Base-by-base conservation (phyloP, 2,113 vertebrate genomes). In the Ploceus nigricollis region DNA sequence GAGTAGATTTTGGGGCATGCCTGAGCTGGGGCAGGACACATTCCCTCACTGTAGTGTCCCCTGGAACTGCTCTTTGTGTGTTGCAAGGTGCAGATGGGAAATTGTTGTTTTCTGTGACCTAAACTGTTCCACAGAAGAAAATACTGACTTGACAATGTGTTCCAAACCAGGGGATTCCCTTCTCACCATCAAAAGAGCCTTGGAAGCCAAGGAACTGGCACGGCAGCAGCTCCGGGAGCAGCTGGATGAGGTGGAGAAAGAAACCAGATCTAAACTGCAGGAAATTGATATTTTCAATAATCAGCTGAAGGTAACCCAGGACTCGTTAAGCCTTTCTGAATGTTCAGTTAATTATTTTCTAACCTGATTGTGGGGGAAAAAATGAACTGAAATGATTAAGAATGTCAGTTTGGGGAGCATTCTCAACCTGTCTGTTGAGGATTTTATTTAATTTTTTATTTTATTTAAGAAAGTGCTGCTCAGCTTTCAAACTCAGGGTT, bases 231-330 rank as follows among this genome's bases (percentile, higher is more conserved):
- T 99, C 54, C 97, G 98, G 93, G 99, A 99, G 8, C 99, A 99
- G 93, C 98, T 99, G 57, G 99, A 99, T 58, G 98, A 99, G 45
- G 99, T 99, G 90, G 99, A 99, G 97, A 99, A 98, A 86, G 99
- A 99, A 97, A 99, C 99, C 1, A 98, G 99, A 73, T 98, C 98
- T 39, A 99, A 99, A 64, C 98, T 99, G 77, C 98, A 99, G 92
- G 99, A 99, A 93, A 99, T 99, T 63, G 99, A 99, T 64, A 98
- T 99, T 70, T 99, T 99, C 97, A 99, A 99, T 97, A 99, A 99
- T 58, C 99, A 99, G 77, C 98, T 99, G 66, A 99, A 99, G 99
- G 99, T 99, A 98, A 95, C 23, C 31, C n/a, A 61, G 56, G 30
- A 23, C 63, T 81, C n/a, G 24, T 86, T 85, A 27, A 33, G 39